phyloP scores from a whole-genome alignment of 2,797 vertebrate species.

The Saxicola maurus region DNA sequence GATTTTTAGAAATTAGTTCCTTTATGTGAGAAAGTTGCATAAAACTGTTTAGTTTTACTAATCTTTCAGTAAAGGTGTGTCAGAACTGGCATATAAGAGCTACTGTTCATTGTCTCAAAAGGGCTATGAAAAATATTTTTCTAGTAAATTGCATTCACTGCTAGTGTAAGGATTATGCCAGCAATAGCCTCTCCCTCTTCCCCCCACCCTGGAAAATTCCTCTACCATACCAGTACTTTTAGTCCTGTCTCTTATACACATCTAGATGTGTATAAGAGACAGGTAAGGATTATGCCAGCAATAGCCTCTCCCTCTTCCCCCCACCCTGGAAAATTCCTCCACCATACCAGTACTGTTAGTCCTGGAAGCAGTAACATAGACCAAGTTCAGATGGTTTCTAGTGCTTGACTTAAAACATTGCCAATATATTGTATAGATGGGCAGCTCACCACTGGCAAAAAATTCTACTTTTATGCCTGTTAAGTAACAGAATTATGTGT shows the following conservation, averaged over 20 bases:
- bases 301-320: not conserved
- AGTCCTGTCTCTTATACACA: too few species aligned
- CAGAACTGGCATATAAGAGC: not conserved
- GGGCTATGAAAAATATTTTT: not conserved
- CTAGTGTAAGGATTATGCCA: not conserved
- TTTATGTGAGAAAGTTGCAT: not conserved
- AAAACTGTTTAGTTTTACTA: not conserved
- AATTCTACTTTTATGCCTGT: not conserved
- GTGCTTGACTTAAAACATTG: not conserved
- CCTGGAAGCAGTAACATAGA: not conserved
- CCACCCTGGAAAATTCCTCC: rapidly evolving
- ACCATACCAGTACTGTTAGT: not conserved
- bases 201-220: rapidly evolving
- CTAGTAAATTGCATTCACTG: not conserved
- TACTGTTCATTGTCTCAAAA: not conserved
- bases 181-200: not conserved
- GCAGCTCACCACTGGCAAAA: not conserved
- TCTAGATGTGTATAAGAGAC: too few species aligned
- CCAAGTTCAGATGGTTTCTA: not conserved
- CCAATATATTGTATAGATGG: not conserved
- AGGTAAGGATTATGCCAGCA: not conserved
- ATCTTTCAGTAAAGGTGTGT: not conserved
- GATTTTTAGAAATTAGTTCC: not conserved
- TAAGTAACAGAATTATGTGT: not conserved
- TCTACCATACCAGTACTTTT: not conserved